A percentile compares a stretch with the other conserved stretches of the same genome.
These are phyloP conservation scores for Psittacula derbiana DNA, from an alignment of 2,797 vertebrate species.

Conservation along the genomic window DNA sequence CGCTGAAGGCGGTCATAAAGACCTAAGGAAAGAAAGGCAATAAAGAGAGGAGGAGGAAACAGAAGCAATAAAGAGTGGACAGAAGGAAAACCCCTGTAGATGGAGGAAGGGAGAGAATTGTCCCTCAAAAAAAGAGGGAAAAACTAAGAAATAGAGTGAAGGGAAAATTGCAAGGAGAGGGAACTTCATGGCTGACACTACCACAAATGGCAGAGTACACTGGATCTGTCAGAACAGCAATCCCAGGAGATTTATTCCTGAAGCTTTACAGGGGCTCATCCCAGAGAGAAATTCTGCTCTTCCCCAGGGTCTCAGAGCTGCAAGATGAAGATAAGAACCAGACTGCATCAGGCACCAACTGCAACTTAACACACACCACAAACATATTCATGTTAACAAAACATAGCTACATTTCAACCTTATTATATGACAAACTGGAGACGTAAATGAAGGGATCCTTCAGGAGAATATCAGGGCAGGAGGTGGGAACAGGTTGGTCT, in stretches of 20 bases:
- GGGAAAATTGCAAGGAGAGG: neutral
- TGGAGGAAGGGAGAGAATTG: neutral
- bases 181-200: accelerated
- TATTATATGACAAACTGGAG: neutral
- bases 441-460: neutral
- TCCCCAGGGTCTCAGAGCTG: neutral
- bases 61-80: neutral
- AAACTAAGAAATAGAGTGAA: neutral
- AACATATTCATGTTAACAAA: neutral
- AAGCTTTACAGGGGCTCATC: neutral
- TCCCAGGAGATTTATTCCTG: neutral
- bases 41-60: neutral
- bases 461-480: neutral
- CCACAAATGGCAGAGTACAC: neutral
- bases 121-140: neutral
- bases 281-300: neutral
- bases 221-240: neutral
- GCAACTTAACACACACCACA: neutral
- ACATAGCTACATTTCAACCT: neutral
- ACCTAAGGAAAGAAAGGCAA: neutral
- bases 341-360: neutral
- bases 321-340: neutral
- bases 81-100: neutral
- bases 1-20: neutral
- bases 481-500: neutral